phyloP scores from a whole-genome alignment of 2,888 invertebrate genomes.

The Polydesmus complanatus region DNA sequence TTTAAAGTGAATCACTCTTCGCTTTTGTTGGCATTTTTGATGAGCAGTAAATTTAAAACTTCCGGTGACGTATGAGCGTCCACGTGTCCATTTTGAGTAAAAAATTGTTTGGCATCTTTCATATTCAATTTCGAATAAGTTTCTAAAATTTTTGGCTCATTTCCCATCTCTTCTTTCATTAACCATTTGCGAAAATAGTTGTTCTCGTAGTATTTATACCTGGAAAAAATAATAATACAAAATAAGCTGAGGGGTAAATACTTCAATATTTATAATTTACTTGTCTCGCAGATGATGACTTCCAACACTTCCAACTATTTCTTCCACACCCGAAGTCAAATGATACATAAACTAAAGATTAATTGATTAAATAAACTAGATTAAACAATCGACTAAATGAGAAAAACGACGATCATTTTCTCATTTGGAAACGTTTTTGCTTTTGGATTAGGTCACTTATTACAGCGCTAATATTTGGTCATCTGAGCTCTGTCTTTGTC shows the following conservation, averaged over 20 bases:
- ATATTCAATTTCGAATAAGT: constrained; percentile 85
- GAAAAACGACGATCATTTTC: too few relatives aligned
- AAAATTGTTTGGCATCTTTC: constrained; percentile 88
- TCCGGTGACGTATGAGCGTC: too few relatives aligned
- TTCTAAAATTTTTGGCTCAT: constrained; percentile 83
- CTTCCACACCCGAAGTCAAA: constrained; percentile 57
- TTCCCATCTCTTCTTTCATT: constrained; percentile 69
- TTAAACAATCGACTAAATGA: constrained; percentile 10
- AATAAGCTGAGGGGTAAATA: neutral
- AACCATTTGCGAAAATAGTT: constrained; percentile 79
- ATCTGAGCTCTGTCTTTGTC: too few relatives aligned
- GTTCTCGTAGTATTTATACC: constrained; percentile 87
- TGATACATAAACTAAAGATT: constrained; percentile 88
- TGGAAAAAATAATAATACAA: constrained; percentile 27
- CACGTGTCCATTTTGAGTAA: too few relatives aligned
- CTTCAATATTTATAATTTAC: constrained; percentile 29
- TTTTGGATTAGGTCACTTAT: too few relatives aligned
- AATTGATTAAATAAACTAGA: constrained; percentile 17
- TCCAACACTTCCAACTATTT: constrained; percentile 86
- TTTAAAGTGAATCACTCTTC: too few relatives aligned
- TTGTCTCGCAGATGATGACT: constrained; percentile 85
- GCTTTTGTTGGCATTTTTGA: too few relatives aligned
- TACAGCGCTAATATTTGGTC: too few relatives aligned
- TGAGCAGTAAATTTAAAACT: too few relatives aligned
- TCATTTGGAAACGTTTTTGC: too few relatives aligned